These are phyloP conservation scores for Podarcis cretensis DNA, from an alignment of 2,113 vertebrate genomes.

Conservation along the genomic window DNA sequence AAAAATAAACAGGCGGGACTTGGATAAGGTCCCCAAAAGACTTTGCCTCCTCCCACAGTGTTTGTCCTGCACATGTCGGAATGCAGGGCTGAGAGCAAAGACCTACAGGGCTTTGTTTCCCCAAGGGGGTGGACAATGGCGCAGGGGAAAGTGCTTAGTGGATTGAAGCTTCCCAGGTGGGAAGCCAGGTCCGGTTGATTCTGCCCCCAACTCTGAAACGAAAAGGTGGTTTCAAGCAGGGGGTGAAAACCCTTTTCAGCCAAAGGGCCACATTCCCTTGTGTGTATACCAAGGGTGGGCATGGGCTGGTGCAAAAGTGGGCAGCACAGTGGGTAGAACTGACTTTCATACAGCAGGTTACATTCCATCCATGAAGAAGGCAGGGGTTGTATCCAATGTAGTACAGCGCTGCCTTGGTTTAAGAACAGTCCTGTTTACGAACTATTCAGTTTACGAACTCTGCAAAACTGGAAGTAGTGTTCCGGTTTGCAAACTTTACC, in stretches of 20 bases:
- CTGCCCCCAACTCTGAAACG: fast-evolving
- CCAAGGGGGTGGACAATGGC: background rate
- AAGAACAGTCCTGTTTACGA: no score
- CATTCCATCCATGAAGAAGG: no score
- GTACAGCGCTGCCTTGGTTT: no score
- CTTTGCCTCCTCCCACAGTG: background rate
- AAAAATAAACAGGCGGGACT: conserved; percentile 31
- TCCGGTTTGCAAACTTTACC: no score
- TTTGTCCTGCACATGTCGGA: background rate
- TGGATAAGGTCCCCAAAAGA: background rate
- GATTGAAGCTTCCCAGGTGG: background rate
- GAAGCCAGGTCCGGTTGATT: background rate
- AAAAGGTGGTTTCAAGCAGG: no score
- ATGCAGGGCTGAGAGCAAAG: background rate
- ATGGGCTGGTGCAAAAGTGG: background rate
- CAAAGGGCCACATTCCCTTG: no score
- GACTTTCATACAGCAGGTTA: no score
- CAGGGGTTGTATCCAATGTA: no score
- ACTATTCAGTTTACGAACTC: no score
- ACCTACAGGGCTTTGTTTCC: background rate
- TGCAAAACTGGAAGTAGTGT: no score
- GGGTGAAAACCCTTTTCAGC: no score
- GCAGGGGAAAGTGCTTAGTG: background rate
- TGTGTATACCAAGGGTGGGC: background rate
- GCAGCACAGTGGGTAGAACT: no score